Base-by-base conservation (phyloP, 2,797 vertebrate genomes). In the Thunnus albacares region DNA sequence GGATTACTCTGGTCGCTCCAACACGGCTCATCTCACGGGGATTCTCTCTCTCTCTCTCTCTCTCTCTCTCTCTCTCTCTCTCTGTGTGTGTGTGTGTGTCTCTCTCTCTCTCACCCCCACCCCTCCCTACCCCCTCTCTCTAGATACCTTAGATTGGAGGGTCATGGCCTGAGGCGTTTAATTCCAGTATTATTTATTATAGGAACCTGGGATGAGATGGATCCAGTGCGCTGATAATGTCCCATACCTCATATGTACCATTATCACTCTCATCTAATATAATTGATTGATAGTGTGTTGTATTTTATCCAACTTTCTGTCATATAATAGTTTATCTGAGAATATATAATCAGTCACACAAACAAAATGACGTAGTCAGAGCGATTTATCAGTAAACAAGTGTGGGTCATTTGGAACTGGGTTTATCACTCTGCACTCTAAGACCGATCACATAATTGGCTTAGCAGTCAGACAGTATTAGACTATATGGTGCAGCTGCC, bases 371-470 rank as follows among this genome's bases (percentile, higher is more conserved):
- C 9, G 17, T 20, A 51, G 18, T 6, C 47, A 51, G 1, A 13
- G 12, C 14, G 18, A 18, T 65, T 24, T 3, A 33, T 9, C 56
- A 45, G 47, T 18, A 28, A 76, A 84, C 52, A 61, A n/a, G 45
- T 33, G 24, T 58, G 35, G 35, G 60, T 53, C 52, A 70, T 9
- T 75, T 77, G 82, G 74, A 82, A 24, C 12, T 58, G 35, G 71
- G 65, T 75, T 90, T 78, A 78, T 83, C 69, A 66, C 71, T 62
- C 71, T 76, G 60, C 69, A 66, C 69, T 59, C 68, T 75, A 78
- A 86, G 61, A 82, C 85, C 70, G 70, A 86, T 80, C 82, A 77
- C 80, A 70, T 95, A 93, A 95, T 94, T 93, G 91, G 89, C 89
- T 95, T 91, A 93, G 79, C 70, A 72, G 82, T 75, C 78, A 83